Conservation (phyloP, 1,140 invertebrate species). For the Drosophila mojavensis region DNA sequence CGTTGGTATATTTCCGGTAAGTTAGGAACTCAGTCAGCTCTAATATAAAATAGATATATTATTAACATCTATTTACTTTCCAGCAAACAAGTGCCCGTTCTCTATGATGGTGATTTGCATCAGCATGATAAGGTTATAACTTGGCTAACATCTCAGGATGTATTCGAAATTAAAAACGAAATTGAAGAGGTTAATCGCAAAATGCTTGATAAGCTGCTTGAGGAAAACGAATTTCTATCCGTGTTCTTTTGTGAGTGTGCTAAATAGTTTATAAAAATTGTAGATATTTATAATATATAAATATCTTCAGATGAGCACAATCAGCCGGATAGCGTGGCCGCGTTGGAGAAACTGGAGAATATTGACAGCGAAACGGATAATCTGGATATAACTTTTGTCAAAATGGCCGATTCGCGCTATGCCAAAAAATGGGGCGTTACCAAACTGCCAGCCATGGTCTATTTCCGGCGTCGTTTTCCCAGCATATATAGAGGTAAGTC, state of each 20-base stretch:
- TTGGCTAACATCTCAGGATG: conserved; percentile 97
- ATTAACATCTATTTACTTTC: neutral
- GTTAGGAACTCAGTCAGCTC: neutral
- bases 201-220: conserved; percentile 96
- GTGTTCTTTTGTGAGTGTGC: conserved; percentile 95
- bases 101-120: conserved; percentile 95
- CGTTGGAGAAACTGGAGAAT: conserved; percentile 93
- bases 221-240: conserved; percentile 97
- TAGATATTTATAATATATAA: too few species aligned
- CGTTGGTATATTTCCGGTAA: conserved; percentile 93
- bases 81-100: conserved; percentile 91
- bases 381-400: conserved; percentile 97
- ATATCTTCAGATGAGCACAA: conserved; percentile 90
- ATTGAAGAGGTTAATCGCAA: conserved; percentile 98
- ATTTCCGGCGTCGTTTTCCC: conserved; percentile 96
- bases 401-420: conserved; percentile 96
- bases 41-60: too few species aligned
- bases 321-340: conserved; percentile 90
- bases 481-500: conserved; percentile 95
- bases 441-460: conserved; percentile 95
- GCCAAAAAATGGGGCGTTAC: conserved; percentile 98
- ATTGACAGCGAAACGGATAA: conserved; percentile 97
- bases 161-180: conserved; percentile 98
- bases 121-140: conserved; percentile 93
- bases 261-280: neutral